Evolutionary conservation across 2,113 vertebrate species (phyloP), one percentile per base, ranked within the genome.

Genomic region (Mormyrus iriodes): DNA sequence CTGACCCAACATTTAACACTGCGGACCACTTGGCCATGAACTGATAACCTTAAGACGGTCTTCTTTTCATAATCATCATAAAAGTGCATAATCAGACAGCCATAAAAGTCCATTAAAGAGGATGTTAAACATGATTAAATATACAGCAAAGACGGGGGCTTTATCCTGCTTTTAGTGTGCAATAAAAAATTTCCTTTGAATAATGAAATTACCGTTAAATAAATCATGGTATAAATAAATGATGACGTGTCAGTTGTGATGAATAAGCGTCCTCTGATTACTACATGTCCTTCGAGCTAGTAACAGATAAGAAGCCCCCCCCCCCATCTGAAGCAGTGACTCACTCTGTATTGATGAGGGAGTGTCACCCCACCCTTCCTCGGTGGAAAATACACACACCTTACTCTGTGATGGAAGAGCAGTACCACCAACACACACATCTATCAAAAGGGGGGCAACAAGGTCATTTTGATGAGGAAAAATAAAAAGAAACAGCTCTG

Each of bases 161-260:
- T 84, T 48, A 46, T 84, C 9, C 44, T 84, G 44, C 82, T 84
- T 84, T 84, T 46, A 84, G 82, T 84, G 82, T n/a, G 44, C 82
- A 84, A 69, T 42, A 79, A 79, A 42, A 79, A 39, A 39, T 42
- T 79, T 42, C 82, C 42, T 46, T 48, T 48, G 39, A 84, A 84
- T 84, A 84, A 84, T 84, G 39, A 48, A 84, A 84, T 48, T 84
- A 84, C 39, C 42, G 8, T n/a, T 84, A 84, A 84, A 84, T 84
- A 48, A 84, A 84, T 84, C 82, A 84, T 79, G 35, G 44, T 12
- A 44, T 84, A 84, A 84, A 84, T 84, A 84, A 84, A 84, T 48
- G 39, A 82, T 44, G 76, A 84, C 48, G 39, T 48, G 44, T 42
- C 82, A 44, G 44, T 48, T 84, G 44, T 48, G 82, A 84, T 84